Percentiles rank a stretch among this genome's conserved stretches.
Conservation (phyloP, 2,888 invertebrate genomes). For the Dinocampus coccinellae region DNA sequence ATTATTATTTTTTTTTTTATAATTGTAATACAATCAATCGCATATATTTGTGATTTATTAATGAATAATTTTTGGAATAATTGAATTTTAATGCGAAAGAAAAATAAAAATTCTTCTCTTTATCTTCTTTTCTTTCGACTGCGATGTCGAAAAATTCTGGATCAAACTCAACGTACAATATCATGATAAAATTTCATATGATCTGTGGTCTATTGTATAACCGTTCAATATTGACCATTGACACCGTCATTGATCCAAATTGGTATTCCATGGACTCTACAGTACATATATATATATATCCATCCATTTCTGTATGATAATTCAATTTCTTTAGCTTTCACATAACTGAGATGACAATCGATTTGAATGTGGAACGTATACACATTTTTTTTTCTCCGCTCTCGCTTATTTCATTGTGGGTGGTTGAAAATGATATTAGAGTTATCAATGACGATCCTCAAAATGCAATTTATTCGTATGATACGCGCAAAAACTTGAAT, state of each 20-base stretch:
- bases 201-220: constrained; percentile 19
- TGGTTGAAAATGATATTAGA: background rate
- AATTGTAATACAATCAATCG: no score
- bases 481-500: background rate
- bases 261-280: constrained; percentile 54
- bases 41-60: no score
- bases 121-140: no score
- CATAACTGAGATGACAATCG: constrained; percentile 10
- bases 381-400: background rate
- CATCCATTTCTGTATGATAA: constrained; percentile 63
- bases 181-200: constrained; percentile 47
- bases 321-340: constrained; percentile 54
- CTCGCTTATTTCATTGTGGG: background rate
- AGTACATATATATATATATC: constrained; percentile 38
- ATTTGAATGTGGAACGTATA: background rate
- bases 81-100: no score
- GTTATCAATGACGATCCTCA: background rate
- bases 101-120: no score
- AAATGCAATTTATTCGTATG: background rate
- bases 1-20: no score
- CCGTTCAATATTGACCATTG: constrained; percentile 45
- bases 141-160: no score
- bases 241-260: constrained; percentile 50
- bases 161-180: background rate
- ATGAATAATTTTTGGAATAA: no score